A percentile compares a stretch with the other conserved stretches of the same genome.
phyloP scores from a whole-genome alignment of 2,888 invertebrate genomes.

The Sussaba pulchella region DNA sequence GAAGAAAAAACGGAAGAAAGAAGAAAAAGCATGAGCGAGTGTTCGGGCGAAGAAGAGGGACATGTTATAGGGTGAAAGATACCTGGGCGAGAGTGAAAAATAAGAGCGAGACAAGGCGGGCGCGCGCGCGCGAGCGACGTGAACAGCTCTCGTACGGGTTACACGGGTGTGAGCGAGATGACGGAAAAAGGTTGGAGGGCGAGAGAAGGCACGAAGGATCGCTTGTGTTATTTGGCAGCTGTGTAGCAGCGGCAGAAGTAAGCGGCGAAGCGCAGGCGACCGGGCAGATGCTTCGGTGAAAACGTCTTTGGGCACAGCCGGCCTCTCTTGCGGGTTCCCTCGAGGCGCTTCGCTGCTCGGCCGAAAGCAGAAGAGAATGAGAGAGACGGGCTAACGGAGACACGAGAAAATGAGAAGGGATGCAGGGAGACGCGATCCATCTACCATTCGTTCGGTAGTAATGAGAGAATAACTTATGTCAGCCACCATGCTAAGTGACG shows the following conservation, averaged over 20 bases:
- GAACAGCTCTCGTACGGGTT: background rate
- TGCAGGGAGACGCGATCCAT: constrained; percentile 60
- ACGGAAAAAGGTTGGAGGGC: constrained; percentile 55
- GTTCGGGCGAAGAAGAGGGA: constrained; percentile 43
- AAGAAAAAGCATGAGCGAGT: constrained; percentile 26
- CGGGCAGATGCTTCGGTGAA: constrained; percentile 81
- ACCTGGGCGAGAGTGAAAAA: constrained; percentile 52
- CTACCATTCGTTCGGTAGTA: constrained; percentile 63
- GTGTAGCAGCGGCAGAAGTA: constrained; percentile 74
- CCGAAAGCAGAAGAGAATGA: constrained; percentile 21
- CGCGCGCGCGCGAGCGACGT: constrained; percentile 45
- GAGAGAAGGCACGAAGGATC: constrained; percentile 68
- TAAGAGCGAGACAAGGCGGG: constrained; percentile 50
- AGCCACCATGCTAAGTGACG: constrained; percentile 36
- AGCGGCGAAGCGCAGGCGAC: constrained; percentile 57
- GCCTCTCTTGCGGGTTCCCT: constrained; percentile 67
- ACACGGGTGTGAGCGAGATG: constrained; percentile 34
- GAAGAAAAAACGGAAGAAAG: background rate
- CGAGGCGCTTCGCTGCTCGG: constrained; percentile 20
- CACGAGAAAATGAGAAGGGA: constrained; percentile 43
- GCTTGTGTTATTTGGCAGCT: constrained; percentile 80
- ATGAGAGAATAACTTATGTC: constrained; percentile 66
- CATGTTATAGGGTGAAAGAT: constrained; percentile 47
- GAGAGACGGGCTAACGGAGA: constrained; percentile 21
- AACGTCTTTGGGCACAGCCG: constrained; percentile 80